Evolutionary conservation across 2,888 invertebrate genomes (phyloP).

Genomic region (Cotesia congregata): DNA sequence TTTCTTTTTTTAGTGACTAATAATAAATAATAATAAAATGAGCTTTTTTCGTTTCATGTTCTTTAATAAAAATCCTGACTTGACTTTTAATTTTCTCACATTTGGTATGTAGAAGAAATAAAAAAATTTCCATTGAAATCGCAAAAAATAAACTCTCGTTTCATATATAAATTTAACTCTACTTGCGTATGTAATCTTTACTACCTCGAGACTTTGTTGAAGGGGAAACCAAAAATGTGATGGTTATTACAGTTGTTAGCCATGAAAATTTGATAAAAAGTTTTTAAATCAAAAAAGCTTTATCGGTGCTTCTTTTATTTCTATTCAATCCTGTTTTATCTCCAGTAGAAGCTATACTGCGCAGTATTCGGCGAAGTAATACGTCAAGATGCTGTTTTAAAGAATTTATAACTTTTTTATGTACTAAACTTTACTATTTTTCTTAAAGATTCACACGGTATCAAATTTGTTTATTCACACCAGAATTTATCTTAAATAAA

Average conservation of each 20-base stretch:
- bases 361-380: background rate
- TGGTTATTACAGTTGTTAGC: background rate
- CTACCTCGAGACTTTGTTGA: background rate
- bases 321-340: background rate
- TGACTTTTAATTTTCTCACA: background rate
- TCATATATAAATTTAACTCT: background rate
- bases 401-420: background rate
- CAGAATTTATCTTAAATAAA: background rate
- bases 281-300: constrained; percentile 11
- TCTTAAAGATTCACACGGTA: background rate
- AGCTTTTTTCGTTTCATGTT: no score
- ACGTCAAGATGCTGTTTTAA: background rate
- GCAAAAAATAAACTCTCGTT: background rate
- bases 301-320: background rate
- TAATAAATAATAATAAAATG: no score
- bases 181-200: background rate
- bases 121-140: background rate
- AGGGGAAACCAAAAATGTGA: background rate
- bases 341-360: background rate
- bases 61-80: background rate
- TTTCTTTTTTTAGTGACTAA: no score
- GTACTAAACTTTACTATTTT: background rate
- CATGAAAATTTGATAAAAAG: constrained; percentile 3
- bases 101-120: background rate
- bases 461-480: background rate